Evolutionary conservation across 2,888 invertebrate genomes (phyloP).

Genomic region (Drosophila fungiperda): DNA sequence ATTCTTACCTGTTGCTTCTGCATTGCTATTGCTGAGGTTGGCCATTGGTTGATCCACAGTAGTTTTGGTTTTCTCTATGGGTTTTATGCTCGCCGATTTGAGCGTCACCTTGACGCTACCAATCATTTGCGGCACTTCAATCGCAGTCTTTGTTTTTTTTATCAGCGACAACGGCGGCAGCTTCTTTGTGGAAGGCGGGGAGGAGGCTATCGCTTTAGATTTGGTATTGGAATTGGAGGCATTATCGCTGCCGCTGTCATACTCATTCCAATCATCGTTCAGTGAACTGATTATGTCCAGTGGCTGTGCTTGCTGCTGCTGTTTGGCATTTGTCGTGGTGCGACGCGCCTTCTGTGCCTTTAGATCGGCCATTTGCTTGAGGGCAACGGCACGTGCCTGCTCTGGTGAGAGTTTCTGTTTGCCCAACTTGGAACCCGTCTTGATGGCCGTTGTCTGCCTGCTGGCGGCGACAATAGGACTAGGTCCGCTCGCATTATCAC

Average conservation of each 20-base stretch:
- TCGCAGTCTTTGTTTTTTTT: conserved; percentile 32
- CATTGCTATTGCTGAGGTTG: conserved; percentile 15
- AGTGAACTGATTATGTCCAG: conserved; percentile 78
- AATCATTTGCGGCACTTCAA: conserved; percentile 12
- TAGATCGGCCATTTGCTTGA: conserved; percentile 82
- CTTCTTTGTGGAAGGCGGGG: conserved; percentile 31
- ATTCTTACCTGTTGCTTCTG: conserved; percentile 42
- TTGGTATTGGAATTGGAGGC: conserved; percentile 18
- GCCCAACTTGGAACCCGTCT: conserved; percentile 19
- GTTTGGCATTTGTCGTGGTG: conserved; percentile 56
- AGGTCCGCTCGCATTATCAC: conserved; percentile 44
- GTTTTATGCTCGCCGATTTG: conserved; percentile 30
- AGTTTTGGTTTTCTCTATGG: conserved; percentile 18
- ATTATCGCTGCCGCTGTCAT: conserved; percentile 68
- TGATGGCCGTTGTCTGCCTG: background rate
- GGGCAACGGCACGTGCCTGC: conserved; percentile 82
- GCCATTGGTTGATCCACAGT: conserved; percentile 25
- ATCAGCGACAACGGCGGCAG: background rate
- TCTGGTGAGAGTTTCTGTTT: conserved; percentile 73
- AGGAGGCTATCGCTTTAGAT: conserved; percentile 5
- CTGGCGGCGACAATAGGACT: conserved; percentile 18
- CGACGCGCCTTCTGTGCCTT: conserved; percentile 61
- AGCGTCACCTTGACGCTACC: conserved; percentile 45
- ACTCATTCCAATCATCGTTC: conserved; percentile 84
- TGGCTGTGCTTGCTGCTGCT: conserved; percentile 29